Base-by-base conservation (phyloP, 2,797 vertebrate genomes). In the Syngnathus acus region DNA sequence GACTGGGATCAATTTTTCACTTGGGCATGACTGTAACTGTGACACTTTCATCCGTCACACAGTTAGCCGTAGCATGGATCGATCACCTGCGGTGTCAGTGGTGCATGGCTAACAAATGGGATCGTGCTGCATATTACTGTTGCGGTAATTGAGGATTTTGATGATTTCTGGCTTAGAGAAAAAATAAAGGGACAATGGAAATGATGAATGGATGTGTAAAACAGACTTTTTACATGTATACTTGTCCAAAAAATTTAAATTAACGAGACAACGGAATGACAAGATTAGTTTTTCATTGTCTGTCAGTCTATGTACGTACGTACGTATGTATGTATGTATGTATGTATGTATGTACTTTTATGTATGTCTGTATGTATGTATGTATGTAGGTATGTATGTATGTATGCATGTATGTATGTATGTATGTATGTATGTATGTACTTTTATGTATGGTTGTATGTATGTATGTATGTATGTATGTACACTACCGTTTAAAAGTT, bases 1-100 rank as follows among this genome's bases (percentile, higher is more conserved):
- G 11, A 57, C 67, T 43, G 17, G 60, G 69, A 84, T 87, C 80
- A 82, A 88, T 87, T 85, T 77, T 77, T 88, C 84, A 87, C 82
- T 78, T 82, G 72, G 68, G 72, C 75, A 68, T 76, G 80, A 87
- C 82, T 84, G 84, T 86, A 82, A 82, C 72, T 84, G 80, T 83
- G 87, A 88, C 87, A 86, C 83, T 84, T 84, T 85, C 84, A 88
- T 88, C 84, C 76, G 81, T 88, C 86, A 88, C 78, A 70, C 82
- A 82, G 83, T 89, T 87, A 87, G 81, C 78, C 74, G 67, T 79
- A 82, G 78, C 85, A 63, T 2, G 65, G 85, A 87, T 88, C 80
- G 82, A 88, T 87, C 82, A 82, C 84, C 86, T 78, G 72, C 71
- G 77, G 74, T 26, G 78, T 74, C 78, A 72, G 68, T 32, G 82